Evolutionary conservation across 2,113 vertebrate species (phyloP).

Genomic region (Neolamprologus tretocephalus): DNA sequence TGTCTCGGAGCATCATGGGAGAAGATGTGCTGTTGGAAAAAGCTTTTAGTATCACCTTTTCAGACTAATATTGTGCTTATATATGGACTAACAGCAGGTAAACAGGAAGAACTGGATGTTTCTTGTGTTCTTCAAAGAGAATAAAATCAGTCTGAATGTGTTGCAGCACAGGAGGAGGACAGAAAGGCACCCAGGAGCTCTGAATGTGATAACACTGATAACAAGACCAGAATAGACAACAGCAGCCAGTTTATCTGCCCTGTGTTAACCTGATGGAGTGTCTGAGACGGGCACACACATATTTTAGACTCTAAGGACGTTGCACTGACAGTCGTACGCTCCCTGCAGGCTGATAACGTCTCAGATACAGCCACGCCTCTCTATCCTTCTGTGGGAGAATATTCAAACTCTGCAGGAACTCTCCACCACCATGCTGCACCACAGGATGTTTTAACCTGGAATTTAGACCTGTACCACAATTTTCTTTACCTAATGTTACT

Average conservation of each 20-base stretch:
- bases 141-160: not conserved
- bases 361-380: rapidly evolving
- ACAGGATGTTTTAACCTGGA: not conserved
- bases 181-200: not conserved
- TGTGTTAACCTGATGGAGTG: not conserved
- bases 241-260: not conserved
- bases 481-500: not conserved
- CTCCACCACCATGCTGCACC: not conserved
- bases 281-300: not conserved
- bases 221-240: slow-evolving; percentile 31
- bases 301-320: not conserved
- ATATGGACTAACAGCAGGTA: not conserved
- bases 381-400: not conserved
- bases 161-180: not conserved
- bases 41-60: not conserved
- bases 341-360: not conserved
- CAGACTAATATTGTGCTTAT: not conserved
- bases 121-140: not conserved
- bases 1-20: rapidly evolving
- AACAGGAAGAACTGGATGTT: not conserved
- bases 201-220: slow-evolving; percentile 57
- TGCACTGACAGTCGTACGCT: rapidly evolving
- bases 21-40: not conserved
- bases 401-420: not conserved
- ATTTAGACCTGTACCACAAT: rapidly evolving